A percentile compares a stretch with the other conserved stretches of the same genome.
These are phyloP conservation scores for Adelosebastes latens DNA, from an alignment of 2,797 vertebrate genomes.

Conservation along the genomic window DNA sequence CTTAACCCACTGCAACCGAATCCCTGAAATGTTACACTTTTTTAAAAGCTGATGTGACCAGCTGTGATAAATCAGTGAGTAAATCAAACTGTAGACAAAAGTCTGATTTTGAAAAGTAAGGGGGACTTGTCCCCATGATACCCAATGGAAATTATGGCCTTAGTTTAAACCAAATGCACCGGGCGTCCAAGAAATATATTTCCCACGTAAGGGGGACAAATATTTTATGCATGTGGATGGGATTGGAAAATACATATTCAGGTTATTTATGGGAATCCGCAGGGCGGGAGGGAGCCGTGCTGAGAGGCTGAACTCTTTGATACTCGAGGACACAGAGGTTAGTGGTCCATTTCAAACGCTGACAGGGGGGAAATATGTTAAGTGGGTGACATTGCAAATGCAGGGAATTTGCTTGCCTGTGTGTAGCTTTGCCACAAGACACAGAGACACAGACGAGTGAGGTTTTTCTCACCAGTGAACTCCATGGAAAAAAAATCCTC, in stretches of 20 bases:
- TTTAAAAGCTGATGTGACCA: not conserved
- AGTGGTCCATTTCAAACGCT: constrained; percentile 68
- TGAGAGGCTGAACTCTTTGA: constrained; percentile 58
- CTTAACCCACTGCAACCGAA: not conserved
- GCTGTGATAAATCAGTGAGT: not conserved
- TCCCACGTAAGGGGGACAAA: constrained; percentile 23
- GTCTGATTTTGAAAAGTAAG: not conserved
- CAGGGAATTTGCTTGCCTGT: constrained; percentile 73
- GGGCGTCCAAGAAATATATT: constrained; percentile 11
- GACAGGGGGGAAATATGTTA: constrained; percentile 72
- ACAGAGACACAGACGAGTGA: constrained; percentile 31
- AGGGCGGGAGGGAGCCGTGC: constrained; percentile 24
- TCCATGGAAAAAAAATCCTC: constrained; percentile 5
- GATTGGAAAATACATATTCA: constrained; percentile 59
- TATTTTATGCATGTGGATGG: constrained; percentile 30
- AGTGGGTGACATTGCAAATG: constrained; percentile 74
- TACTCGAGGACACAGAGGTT: constrained; percentile 57
- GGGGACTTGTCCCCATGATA: not conserved
- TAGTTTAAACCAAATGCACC: constrained; percentile 1
- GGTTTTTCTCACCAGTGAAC: constrained; percentile 61
- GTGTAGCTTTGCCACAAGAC: constrained; percentile 67
- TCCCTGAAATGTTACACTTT: not conserved
- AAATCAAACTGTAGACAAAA: not conserved
- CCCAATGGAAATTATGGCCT: constrained; percentile 1
- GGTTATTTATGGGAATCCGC: constrained; percentile 61